phyloP scores from a whole-genome alignment of 1,140 invertebrate genomes.

The Drosophila mayri region DNA sequence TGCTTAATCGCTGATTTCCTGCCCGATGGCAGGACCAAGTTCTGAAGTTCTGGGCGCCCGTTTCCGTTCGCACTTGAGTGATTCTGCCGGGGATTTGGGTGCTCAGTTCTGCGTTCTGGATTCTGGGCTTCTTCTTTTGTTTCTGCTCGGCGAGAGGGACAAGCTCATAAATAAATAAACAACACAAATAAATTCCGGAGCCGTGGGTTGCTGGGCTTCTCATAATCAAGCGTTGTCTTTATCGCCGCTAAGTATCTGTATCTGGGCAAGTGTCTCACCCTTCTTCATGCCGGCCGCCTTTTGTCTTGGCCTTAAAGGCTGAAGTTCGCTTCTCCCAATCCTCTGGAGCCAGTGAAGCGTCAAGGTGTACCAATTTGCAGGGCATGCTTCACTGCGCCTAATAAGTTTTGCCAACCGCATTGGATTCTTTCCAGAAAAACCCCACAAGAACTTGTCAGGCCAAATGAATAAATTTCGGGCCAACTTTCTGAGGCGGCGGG shows the following conservation, averaged over 20 bases:
- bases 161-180: constrained; percentile 81
- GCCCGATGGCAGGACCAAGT: constrained; percentile 71
- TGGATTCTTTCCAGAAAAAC: constrained; percentile 39
- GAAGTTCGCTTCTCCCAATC: not conserved
- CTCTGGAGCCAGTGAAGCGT: constrained; percentile 69
- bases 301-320: constrained; percentile 46
- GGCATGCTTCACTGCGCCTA: constrained; percentile 78
- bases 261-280: constrained; percentile 49
- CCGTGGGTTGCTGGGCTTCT: constrained; percentile 56
- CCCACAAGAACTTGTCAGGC: constrained; percentile 54
- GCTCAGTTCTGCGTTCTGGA: constrained; percentile 1
- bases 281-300: constrained; percentile 24
- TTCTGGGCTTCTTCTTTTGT: constrained; percentile 50
- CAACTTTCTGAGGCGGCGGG: constrained; percentile 18
- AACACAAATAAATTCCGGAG: constrained; percentile 76
- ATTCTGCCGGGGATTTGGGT: constrained; percentile 56
- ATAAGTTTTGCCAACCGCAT: constrained; percentile 74
- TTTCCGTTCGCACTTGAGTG: constrained; percentile 80
- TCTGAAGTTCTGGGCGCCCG: constrained; percentile 68
- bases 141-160: constrained; percentile 63
- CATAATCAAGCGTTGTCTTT: constrained; percentile 82
- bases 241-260: constrained; percentile 78
- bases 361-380: constrained; percentile 83
- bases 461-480: constrained; percentile 77
- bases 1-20: constrained; percentile 82